These are phyloP conservation scores for Caranx melampygus DNA, from an alignment of 2,113 vertebrate species.

Conservation along the genomic window DNA sequence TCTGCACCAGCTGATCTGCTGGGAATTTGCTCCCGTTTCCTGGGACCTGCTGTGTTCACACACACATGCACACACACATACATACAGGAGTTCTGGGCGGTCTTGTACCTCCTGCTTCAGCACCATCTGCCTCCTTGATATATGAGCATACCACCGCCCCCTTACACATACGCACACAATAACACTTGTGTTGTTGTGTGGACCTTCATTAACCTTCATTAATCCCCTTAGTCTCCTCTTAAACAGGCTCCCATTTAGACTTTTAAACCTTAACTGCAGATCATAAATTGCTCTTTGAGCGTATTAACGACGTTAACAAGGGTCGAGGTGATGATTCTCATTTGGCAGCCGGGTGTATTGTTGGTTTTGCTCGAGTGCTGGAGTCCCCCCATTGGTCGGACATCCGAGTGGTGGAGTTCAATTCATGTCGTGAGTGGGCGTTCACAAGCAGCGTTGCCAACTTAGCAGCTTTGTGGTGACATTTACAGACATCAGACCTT, in stretches of 20 bases:
- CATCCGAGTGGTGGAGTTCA: no score
- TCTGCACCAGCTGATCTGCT: slow-evolving; percentile 59
- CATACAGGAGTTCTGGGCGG: slow-evolving; percentile 35
- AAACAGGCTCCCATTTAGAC: background rate
- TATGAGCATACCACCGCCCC: slow-evolving; percentile 20
- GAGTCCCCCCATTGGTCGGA: no score
- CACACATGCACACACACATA: slow-evolving; percentile 13
- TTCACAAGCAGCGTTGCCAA: no score
- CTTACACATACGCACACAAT: background rate
- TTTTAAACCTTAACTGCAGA: background rate
- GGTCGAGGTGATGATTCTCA: no score
- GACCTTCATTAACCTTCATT: background rate
- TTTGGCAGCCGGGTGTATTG: background rate
- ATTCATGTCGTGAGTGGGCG: no score
- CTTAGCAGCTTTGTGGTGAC: no score
- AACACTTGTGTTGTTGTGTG: background rate
- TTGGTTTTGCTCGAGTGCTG: no score
- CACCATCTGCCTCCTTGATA: slow-evolving; percentile 64
- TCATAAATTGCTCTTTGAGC: background rate
- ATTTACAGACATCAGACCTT: no score
- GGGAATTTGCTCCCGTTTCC: slow-evolving; percentile 62
- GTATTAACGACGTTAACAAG: background rate
- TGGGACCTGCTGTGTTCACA: slow-evolving; percentile 54
- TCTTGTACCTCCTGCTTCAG: slow-evolving; percentile 57
- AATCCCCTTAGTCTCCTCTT: background rate